Base-by-base conservation (phyloP, 2,797 vertebrate genomes). In the Knipowitschia caucasica region DNA sequence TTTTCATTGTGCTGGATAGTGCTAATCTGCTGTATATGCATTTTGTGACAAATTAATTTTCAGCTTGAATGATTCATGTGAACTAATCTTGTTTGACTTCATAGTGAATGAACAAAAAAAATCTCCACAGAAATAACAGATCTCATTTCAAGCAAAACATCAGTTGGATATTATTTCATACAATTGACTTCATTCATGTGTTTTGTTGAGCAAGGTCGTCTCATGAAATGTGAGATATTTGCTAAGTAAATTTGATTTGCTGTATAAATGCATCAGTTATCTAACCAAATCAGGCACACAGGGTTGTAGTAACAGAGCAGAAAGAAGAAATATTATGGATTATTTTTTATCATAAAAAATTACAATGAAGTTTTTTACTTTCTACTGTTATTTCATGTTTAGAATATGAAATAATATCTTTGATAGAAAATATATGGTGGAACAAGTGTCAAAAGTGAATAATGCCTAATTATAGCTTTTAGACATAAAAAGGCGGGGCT, bases 1-100 rank as follows among this genome's bases (percentile, higher is more conserved):
- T 53, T 56, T 63, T 73, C 50, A 50, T 31, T 39, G 54, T 27
- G 47, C 68, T 52, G 24, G 50, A 52, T 45, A 25, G 23, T 5
- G 51, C 42, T 67, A 26, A 44, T 44, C 42, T 44, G 24, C 42
- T 15, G 24, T 44, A 2, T 44, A 15, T 44, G 42, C 27, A 15
- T 20, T 26, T 44, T 34, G 47, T 12, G 15, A 49, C 17, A 49
- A 49, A 49, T 30, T 49, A 11, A 50, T 34, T 34, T 23, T 33
- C 29, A 50, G 47, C 47, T 31, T 30, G 26, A 30, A 23, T 7
- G 17, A 49, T 31, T 33, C 20, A 5, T 20, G 21, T 42, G 39
- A 44, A 44, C 17, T 44, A 44, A 44, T 44, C 42, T 44, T 44
- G 24, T 44, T 44, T 2, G 14, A 44, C 14, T 27, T 25, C 15